A percentile compares a stretch with the other conserved stretches of the same genome.
Conservation (phyloP, 2,888 invertebrate genomes). For the Parochlus steinenii region DNA sequence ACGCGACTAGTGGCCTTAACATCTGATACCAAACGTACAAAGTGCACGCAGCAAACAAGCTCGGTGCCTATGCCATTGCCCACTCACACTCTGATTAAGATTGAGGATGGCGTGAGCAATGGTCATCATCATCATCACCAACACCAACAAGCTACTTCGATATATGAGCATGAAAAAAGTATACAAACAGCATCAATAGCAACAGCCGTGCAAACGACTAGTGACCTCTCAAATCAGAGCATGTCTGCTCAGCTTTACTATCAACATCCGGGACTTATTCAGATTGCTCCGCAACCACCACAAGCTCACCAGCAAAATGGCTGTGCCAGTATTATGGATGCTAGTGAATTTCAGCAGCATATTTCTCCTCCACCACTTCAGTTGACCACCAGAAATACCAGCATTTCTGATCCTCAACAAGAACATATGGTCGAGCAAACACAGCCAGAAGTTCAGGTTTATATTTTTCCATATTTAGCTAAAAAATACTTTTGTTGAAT, state of each 20-base stretch:
- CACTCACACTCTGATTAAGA: conserved; percentile 45
- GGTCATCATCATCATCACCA: conserved; percentile 20
- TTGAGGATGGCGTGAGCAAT: conserved; percentile 48
- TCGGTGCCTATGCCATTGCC: conserved; percentile 25
- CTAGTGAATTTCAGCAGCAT: conserved; percentile 3
- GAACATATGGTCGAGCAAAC: conserved; percentile 4
- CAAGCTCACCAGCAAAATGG: neutral
- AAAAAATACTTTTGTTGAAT: too few species aligned
- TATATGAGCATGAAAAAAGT: conserved; percentile 19
- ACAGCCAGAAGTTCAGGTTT: too few species aligned
- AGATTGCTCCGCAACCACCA: conserved; percentile 10
- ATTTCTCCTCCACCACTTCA: conserved; percentile 12
- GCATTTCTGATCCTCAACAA: conserved; percentile 5
- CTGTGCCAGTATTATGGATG: neutral
- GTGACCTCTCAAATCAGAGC: conserved; percentile 14
- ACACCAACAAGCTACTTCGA: conserved; percentile 17
- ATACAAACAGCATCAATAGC: conserved; percentile 15
- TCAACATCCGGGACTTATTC: conserved; percentile 14
- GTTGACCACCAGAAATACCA: conserved; percentile 4
- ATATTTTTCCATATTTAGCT: too few species aligned
- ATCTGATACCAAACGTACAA: conserved; percentile 33
- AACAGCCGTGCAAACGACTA: conserved; percentile 16
- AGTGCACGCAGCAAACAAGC: conserved; percentile 34
- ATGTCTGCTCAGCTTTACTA: conserved; percentile 16
- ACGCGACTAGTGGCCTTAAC: conserved; percentile 48